These are phyloP conservation scores for Paradoxurus hermaphroditus DNA, from an alignment of 2,113 vertebrate genomes.

Conservation along the genomic window DNA sequence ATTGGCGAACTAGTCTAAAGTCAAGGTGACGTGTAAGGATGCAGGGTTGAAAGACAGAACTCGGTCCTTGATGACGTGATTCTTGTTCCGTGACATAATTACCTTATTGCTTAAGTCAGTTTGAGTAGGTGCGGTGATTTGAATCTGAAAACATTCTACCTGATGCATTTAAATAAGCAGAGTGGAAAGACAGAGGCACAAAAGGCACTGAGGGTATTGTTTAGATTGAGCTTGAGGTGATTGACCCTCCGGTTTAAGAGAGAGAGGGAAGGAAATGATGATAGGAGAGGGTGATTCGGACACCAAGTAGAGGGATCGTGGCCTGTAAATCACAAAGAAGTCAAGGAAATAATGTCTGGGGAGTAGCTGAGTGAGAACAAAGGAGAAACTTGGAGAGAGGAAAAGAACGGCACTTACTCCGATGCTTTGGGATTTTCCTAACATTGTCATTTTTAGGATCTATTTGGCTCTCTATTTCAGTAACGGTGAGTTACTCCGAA, in stretches of 20 bases:
- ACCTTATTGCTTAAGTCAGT: neutral
- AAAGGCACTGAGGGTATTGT: neutral
- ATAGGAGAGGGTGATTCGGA: neutral
- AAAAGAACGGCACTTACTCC: neutral
- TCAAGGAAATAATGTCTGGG: neutral
- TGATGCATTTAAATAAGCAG: neutral
- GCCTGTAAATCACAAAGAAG: neutral
- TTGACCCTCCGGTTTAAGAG: neutral
- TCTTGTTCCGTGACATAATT: neutral
- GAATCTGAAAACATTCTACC: neutral
- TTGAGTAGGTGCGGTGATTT: neutral
- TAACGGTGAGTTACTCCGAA: neutral
- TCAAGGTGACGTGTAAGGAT: neutral
- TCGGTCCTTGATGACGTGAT: neutral
- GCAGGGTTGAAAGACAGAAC: neutral
- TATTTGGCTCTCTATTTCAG: neutral
- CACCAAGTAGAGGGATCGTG: neutral
- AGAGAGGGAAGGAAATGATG: neutral
- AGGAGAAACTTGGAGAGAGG: neutral
- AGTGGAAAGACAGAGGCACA: neutral
- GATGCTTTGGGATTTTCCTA: neutral
- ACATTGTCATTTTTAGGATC: neutral
- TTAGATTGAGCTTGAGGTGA: neutral
- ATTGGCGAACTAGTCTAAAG: neutral
- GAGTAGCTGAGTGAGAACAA: neutral